Conservation (phyloP, 64 coral and sea anemone species). For the Acropora yongei region DNA sequence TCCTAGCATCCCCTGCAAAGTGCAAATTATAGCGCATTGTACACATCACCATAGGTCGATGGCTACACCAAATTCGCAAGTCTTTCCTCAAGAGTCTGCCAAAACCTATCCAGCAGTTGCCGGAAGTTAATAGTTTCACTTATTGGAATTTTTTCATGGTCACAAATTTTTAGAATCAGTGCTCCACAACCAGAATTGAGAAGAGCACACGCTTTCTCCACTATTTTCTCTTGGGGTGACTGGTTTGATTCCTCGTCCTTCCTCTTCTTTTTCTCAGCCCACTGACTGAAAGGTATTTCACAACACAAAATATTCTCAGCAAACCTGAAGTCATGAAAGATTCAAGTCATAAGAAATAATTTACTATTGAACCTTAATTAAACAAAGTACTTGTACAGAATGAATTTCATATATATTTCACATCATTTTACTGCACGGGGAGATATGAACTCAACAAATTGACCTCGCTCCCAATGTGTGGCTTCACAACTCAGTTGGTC, state of each 20-base stretch:
- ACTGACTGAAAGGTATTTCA: neutral
- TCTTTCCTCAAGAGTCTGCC: neutral
- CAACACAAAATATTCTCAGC: neutral
- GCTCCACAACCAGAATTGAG: conserved; percentile 15
- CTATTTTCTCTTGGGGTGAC: neutral
- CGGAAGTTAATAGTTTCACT: neutral
- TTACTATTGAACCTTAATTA: no score
- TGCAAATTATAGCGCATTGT: conserved; percentile 8
- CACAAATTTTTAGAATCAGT: neutral
- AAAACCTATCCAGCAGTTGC: neutral
- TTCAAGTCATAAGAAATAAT: no score
- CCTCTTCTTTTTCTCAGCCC: neutral
- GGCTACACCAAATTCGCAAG: neutral
- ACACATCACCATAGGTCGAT: neutral
- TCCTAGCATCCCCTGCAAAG: neutral
- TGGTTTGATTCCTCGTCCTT: neutral
- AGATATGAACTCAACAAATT: no score
- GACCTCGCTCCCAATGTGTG: no score
- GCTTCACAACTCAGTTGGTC: no score
- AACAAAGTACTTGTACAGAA: no score
- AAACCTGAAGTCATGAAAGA: no score
- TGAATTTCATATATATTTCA: no score
- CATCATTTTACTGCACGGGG: no score
- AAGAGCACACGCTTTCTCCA: neutral
- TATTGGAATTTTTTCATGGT: neutral